phyloP scores from a whole-genome alignment of 2,888 invertebrate species.

The Polyommatus icarus region DNA sequence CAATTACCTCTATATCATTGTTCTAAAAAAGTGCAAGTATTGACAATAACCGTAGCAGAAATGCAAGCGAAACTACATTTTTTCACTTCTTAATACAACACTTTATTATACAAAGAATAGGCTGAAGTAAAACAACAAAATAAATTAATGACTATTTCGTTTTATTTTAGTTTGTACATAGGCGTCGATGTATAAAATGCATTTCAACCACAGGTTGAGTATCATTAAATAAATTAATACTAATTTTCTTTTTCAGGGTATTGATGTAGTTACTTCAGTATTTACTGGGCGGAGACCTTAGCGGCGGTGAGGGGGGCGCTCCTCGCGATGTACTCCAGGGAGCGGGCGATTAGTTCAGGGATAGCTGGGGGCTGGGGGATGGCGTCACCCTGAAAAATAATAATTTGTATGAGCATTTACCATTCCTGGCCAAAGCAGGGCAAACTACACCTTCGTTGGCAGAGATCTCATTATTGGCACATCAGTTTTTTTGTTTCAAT shows the following conservation, averaged over 20 bases:
- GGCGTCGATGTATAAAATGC: slow-evolving; percentile 25
- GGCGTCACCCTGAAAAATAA: slow-evolving; percentile 59
- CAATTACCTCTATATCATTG: too few species aligned
- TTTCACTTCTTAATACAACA: too few species aligned
- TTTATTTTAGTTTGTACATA: slow-evolving; percentile 29
- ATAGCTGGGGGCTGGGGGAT: slow-evolving; percentile 77
- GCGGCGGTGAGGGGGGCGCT: slow-evolving; percentile 33
- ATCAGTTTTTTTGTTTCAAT: not conserved
- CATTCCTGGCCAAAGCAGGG: too few species aligned
- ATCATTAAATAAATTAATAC: slow-evolving; percentile 30
- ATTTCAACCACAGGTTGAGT: not conserved
- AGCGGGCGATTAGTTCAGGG: slow-evolving; percentile 71
- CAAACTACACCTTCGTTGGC: not conserved
- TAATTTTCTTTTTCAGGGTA: slow-evolving; percentile 14
- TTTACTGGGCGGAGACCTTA: slow-evolving; percentile 6
- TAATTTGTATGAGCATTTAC: slow-evolving; percentile 12
- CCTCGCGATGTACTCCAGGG: slow-evolving; percentile 58
- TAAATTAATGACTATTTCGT: slow-evolving; percentile 24
- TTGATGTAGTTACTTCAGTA: slow-evolving; percentile 8
- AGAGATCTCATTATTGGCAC: not conserved
- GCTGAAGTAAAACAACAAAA: not conserved
- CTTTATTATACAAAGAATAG: too few species aligned
- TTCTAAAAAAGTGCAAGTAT: too few species aligned
- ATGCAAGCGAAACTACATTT: too few species aligned
- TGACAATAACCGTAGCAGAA: too few species aligned